Evolutionary conservation across 2,113 vertebrate species (phyloP).

Genomic region (Pituophis catenifer): DNA sequence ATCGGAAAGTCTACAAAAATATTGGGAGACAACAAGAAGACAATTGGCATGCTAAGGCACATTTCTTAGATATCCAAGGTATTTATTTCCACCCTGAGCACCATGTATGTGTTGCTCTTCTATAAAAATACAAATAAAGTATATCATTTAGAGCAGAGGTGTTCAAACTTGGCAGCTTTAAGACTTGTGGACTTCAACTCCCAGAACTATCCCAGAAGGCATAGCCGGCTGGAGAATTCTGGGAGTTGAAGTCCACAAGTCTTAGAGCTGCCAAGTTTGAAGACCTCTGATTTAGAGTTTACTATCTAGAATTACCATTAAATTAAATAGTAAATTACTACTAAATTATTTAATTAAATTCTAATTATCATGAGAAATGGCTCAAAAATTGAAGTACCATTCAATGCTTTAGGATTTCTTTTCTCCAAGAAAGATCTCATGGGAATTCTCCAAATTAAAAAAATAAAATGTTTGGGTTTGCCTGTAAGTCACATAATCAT

Average conservation of each 20-base stretch:
- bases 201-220: no score
- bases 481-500: background rate
- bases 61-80: background rate
- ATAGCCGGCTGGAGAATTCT: no score
- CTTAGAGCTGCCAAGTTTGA: no score
- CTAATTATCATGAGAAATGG: background rate
- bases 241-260: no score
- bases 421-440: background rate
- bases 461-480: background rate
- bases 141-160: background rate
- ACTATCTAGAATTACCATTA: background rate
- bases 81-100: background rate
- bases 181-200: no score
- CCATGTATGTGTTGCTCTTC: background rate
- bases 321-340: background rate
- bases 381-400: background rate
- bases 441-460: background rate
- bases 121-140: background rate
- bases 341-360: background rate
- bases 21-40: background rate
- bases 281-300: background rate
- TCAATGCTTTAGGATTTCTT: background rate
- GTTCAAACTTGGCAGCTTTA: no score
- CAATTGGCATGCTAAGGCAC: background rate
- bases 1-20: slow-evolving; percentile 82